Conservation (phyloP, 2,113 vertebrate genomes). For the Alexandromys fortis region DNA sequence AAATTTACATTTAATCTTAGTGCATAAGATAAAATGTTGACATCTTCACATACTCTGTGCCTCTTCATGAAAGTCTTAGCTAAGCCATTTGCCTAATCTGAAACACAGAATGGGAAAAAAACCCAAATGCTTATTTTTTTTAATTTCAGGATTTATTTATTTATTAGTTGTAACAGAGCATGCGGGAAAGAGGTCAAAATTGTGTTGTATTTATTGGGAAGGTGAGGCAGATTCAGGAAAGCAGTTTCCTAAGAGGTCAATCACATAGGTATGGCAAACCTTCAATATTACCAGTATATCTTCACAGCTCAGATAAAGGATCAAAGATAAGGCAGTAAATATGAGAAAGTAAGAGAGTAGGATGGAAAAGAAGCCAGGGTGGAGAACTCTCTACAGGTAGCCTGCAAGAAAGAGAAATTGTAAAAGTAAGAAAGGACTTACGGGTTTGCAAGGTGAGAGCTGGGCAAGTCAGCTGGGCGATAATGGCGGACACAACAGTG, state of each 20-base stretch:
- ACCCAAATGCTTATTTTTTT: neutral
- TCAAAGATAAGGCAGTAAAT: neutral
- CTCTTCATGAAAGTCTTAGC: neutral
- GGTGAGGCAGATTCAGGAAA: neutral
- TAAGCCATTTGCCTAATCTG: constrained; percentile 2
- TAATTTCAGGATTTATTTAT: constrained; percentile 26
- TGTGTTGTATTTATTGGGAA: constrained; percentile 27
- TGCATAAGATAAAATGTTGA: neutral
- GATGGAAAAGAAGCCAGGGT: neutral
- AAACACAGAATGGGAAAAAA: neutral
- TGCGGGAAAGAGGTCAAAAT: constrained; percentile 22
- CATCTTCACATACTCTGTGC: neutral
- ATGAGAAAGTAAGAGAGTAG: neutral
- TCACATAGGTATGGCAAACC: neutral
- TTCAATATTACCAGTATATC: neutral
- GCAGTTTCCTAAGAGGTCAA: neutral
- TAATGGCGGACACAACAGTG: neutral
- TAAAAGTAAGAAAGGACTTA: neutral
- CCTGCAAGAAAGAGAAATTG: neutral
- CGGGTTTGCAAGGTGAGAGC: neutral
- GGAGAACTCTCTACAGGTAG: neutral
- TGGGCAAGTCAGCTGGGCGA: too few relatives aligned
- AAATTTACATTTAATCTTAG: constrained; percentile 45
- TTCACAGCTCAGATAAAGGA: constrained; percentile 12
- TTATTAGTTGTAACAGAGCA: constrained; percentile 7